Evolutionary conservation across 1,140 invertebrate genomes (phyloP).

Genomic region (Calephelis virginiensis): DNA sequence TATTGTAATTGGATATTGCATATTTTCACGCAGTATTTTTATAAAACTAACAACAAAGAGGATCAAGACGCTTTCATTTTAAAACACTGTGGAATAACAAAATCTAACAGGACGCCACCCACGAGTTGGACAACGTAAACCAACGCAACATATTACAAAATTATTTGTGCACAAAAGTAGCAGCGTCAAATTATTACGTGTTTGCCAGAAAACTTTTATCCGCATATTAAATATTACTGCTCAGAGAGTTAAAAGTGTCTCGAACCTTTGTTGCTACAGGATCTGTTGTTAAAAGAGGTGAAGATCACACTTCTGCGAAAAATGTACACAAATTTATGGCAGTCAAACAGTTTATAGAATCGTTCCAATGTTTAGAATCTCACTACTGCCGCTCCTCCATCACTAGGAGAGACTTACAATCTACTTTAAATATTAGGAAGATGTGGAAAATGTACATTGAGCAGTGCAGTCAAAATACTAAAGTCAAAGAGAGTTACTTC

Average conservation of each 20-base stretch:
- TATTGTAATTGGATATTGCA: conserved; percentile 17
- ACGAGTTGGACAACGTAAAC: conserved; percentile 17
- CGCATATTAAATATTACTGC: conserved; percentile 22
- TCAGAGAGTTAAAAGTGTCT: conserved; percentile 25
- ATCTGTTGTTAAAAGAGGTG: conserved; percentile 25
- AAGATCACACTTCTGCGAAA: conserved; percentile 22
- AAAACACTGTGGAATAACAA: conserved; percentile 18
- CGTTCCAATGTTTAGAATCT: conserved; percentile 29
- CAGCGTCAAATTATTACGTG: conserved; percentile 20
- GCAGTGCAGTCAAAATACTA: conserved; percentile 11
- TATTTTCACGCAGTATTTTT: conserved; percentile 27
- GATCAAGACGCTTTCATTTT: conserved; percentile 28
- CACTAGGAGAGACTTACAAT: conserved; percentile 26
- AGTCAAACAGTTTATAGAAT: conserved; percentile 27
- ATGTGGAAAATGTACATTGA: conserved; percentile 27
- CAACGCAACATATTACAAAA: conserved; percentile 22
- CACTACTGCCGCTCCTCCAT: conserved; percentile 27
- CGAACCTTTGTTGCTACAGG: conserved; percentile 22
- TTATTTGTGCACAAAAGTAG: conserved; percentile 22
- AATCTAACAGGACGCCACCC: conserved; percentile 13
- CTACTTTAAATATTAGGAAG: conserved; percentile 29
- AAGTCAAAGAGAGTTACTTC: conserved; percentile 35
- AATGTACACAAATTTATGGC: conserved; percentile 16
- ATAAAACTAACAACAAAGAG: conserved; percentile 26
- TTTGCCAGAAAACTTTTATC: conserved; percentile 27